Evolutionary conservation across 2,797 vertebrate species (phyloP).

Genomic region (Oreochromis grahami): DNA sequence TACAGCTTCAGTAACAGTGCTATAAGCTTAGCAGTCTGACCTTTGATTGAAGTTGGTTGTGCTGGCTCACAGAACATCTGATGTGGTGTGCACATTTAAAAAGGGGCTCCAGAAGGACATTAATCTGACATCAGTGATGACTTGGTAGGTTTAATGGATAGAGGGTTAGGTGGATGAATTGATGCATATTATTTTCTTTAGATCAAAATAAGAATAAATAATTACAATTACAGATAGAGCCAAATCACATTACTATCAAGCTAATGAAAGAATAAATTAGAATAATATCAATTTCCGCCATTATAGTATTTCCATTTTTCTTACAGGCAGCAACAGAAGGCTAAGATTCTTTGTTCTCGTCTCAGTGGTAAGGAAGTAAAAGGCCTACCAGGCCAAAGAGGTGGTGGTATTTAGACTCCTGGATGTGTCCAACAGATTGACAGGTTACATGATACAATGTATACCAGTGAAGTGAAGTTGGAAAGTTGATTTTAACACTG

Average conservation of each 20-base stretch:
- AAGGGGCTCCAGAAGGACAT: not conserved
- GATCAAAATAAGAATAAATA: not conserved
- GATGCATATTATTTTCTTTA: not conserved
- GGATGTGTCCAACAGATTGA: not conserved
- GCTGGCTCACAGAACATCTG: not conserved
- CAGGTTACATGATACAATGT: not conserved
- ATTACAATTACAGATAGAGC: not conserved
- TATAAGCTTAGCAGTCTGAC: not conserved
- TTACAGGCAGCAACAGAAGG: not conserved
- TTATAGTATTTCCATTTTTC: not conserved
- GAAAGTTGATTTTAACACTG: not conserved
- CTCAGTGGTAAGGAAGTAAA: not conserved
- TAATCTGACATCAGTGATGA: not conserved
- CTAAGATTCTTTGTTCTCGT: not conserved
- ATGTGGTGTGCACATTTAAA: not conserved
- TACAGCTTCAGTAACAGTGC: not conserved
- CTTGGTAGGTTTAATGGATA: not conserved
- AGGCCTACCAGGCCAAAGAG: not conserved
- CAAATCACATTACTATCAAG: not conserved
- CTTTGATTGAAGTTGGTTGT: not conserved
- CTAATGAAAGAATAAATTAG: not conserved
- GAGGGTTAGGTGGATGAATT: not conserved
- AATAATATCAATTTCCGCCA: not conserved
- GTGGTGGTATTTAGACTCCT: not conserved
- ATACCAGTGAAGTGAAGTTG: not conserved